Evolutionary conservation across 2,797 vertebrate genomes (phyloP).

Genomic region (Acanthurus leucopareius): DNA sequence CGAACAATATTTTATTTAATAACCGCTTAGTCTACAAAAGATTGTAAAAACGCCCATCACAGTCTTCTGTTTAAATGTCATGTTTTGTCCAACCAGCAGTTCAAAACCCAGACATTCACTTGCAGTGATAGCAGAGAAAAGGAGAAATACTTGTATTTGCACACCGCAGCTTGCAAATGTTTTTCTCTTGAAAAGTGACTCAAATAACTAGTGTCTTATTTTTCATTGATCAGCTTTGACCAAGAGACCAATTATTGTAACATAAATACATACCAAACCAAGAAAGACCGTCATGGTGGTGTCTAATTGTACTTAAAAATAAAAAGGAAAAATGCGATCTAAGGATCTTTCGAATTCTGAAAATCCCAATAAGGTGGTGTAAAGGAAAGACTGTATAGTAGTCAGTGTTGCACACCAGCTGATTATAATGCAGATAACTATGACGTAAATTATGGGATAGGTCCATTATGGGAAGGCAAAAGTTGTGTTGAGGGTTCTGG

Average conservation of each 20-base stretch:
- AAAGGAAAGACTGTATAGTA: background rate
- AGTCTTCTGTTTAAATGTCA: background rate
- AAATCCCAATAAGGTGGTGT: background rate
- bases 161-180: too few relatives aligned
- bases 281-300: background rate
- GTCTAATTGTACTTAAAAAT: background rate
- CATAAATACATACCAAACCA: background rate
- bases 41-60: too few relatives aligned
- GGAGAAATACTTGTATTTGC: too few relatives aligned
- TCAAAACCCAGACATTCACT: background rate
- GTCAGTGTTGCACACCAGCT: background rate
- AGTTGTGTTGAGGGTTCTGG: slow-evolving; percentile 30
- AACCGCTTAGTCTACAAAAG: background rate
- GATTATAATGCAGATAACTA: background rate
- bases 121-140: background rate
- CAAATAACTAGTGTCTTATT: background rate
- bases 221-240: background rate
- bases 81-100: background rate
- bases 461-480: background rate
- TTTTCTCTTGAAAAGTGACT: too few relatives aligned
- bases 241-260: background rate
- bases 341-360: background rate
- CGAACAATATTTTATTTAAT: background rate
- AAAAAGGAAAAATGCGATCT: background rate
- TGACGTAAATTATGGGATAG: background rate